phyloP scores from a whole-genome alignment of 2,797 vertebrate species.

The Rousettus madagascariensis region DNA sequence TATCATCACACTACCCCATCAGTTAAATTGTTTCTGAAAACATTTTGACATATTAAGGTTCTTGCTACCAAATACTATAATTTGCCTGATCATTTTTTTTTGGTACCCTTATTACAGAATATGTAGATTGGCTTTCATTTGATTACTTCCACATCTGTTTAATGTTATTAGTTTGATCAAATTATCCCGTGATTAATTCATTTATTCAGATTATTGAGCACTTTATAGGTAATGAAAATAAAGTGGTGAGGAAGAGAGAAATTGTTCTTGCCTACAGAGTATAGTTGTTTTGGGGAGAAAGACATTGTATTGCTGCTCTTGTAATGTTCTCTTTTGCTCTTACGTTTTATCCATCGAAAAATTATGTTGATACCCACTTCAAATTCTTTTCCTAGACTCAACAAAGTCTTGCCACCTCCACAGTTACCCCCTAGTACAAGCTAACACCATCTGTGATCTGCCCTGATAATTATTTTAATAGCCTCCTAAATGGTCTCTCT shows the following conservation, averaged over 20 bases:
- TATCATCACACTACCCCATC: background rate
- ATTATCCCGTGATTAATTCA: background rate
- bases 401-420: background rate
- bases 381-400: background rate
- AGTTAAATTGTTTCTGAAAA: background rate
- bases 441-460: background rate
- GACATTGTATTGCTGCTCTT: background rate
- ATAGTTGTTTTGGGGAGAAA: background rate
- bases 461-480: background rate
- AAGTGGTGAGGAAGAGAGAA: background rate
- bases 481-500: background rate
- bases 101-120: background rate
- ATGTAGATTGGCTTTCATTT: background rate
- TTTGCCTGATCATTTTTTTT: background rate
- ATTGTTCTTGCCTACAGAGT: background rate
- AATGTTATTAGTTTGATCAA: background rate
- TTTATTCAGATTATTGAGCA: background rate
- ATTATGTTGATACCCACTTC: background rate
- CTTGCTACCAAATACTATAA: background rate
- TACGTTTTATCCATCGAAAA: background rate
- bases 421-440: background rate
- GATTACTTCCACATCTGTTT: background rate
- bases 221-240: background rate
- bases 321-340: background rate
- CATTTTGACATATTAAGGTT: background rate